Conservation (phyloP, 2,797 vertebrate genomes). For the Thunnus albacares region DNA sequence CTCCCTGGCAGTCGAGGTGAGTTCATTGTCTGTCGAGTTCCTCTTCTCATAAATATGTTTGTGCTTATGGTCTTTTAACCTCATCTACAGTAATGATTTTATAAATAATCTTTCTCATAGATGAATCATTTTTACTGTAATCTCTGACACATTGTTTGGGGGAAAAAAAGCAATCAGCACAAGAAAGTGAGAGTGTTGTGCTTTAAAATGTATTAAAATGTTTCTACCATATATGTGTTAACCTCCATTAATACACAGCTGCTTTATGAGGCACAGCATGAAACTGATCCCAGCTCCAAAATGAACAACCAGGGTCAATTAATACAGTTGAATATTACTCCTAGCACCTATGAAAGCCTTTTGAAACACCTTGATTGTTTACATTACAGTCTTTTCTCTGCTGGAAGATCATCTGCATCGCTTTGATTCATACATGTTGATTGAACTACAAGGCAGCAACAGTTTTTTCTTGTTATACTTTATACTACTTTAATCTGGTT, state of each 20-base stretch:
- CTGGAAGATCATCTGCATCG: background rate
- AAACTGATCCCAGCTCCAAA: background rate
- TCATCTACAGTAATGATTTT: background rate
- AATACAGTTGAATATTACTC: background rate
- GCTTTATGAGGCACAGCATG: background rate
- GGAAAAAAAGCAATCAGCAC: background rate
- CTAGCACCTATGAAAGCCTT: background rate
- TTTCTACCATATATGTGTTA: background rate
- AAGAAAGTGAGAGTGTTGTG: too few species aligned
- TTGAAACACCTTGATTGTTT: background rate
- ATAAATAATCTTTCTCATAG: background rate
- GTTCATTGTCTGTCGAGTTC: background rate
- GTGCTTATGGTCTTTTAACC: background rate
- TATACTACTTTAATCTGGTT: background rate
- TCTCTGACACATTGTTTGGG: background rate
- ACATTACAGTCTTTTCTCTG: background rate
- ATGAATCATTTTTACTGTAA: background rate
- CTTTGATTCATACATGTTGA: background rate
- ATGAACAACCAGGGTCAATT: background rate
- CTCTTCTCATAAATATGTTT: background rate
- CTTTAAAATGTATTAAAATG: background rate
- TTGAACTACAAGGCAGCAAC: background rate
- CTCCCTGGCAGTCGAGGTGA: constrained; percentile 95
- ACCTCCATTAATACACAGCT: background rate
- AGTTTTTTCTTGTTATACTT: background rate